phyloP scores from a whole-genome alignment of 1,140 invertebrate genomes.

The Bombus waltoni region DNA sequence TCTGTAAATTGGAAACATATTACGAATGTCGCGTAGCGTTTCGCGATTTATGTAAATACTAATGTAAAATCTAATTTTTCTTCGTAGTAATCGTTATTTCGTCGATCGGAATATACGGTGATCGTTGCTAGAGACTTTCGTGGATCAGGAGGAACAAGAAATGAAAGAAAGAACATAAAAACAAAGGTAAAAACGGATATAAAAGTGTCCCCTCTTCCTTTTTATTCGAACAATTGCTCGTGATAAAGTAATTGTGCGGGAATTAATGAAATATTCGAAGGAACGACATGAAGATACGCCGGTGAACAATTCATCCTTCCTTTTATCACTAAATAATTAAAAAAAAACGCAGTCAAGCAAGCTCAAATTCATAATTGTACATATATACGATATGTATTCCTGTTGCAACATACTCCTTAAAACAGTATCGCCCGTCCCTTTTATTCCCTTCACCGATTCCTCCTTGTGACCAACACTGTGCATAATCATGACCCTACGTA shows the following conservation, averaged over 20 bases:
- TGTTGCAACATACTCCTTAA: constrained; percentile 74
- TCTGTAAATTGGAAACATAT: constrained; percentile 67
- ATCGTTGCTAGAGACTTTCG: constrained; percentile 49
- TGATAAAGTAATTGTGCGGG: constrained; percentile 51
- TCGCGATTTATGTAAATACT: constrained; percentile 69
- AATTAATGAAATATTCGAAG: constrained; percentile 34
- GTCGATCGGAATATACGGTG: constrained; percentile 56
- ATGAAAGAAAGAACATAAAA: not conserved
- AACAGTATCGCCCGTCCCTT: constrained; percentile 74
- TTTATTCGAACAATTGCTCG: constrained; percentile 56
- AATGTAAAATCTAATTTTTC: constrained; percentile 72
- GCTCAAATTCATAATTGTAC: constrained; percentile 82
- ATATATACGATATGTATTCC: constrained; percentile 80
- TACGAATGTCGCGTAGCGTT: constrained; percentile 23
- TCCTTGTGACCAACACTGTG: constrained; percentile 81
- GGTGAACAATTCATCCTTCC: constrained; percentile 75
- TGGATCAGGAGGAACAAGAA: constrained; percentile 36
- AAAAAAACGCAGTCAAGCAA: constrained; percentile 75
- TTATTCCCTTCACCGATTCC: constrained; percentile 60
- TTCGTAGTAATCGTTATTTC: constrained; percentile 65
- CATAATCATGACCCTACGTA: constrained; percentile 82
- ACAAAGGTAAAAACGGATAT: constrained; percentile 15
- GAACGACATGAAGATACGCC: constrained; percentile 42
- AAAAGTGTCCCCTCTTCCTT: constrained; percentile 36
- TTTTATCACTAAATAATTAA: constrained; percentile 79